phyloP scores from a whole-genome alignment of 2,797 vertebrate species.

The Gambusia yucatana region DNA sequence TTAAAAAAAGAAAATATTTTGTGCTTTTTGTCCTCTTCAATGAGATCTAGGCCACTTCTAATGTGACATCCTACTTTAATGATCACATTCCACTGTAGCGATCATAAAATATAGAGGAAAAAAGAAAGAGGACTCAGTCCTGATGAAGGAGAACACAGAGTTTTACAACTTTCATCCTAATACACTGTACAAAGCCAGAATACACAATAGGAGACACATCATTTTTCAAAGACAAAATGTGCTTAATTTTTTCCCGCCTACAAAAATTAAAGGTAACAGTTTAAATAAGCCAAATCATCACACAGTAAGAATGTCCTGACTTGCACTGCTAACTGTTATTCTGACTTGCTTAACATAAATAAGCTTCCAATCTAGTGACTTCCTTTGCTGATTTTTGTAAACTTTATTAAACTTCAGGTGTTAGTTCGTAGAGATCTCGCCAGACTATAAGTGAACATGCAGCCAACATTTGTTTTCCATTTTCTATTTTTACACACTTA shows the following conservation, averaged over 20 bases:
- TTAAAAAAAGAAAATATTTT: neutral
- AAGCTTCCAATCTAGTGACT: neutral
- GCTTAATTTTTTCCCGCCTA: neutral
- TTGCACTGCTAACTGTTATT: neutral
- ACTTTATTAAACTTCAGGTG: neutral
- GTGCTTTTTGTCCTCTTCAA: neutral
- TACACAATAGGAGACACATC: neutral
- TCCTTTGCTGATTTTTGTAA: neutral
- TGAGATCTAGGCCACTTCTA: neutral
- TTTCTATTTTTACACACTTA: neutral
- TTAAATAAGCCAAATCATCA: neutral
- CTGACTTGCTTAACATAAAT: no score
- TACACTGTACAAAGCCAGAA: neutral
- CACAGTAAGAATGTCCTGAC: neutral
- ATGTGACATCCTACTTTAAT: neutral
- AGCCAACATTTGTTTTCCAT: neutral
- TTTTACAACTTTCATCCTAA: neutral
- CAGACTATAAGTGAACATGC: neutral
- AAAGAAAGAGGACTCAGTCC: neutral
- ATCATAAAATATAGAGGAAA: neutral
- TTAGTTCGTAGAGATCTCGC: neutral
- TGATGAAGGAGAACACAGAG: neutral
- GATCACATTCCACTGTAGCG: neutral
- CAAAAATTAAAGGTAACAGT: neutral
- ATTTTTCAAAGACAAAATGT: neutral